Evolutionary conservation across 2,797 vertebrate genomes (phyloP).

Genomic region (Melopsittacus undulatus): DNA sequence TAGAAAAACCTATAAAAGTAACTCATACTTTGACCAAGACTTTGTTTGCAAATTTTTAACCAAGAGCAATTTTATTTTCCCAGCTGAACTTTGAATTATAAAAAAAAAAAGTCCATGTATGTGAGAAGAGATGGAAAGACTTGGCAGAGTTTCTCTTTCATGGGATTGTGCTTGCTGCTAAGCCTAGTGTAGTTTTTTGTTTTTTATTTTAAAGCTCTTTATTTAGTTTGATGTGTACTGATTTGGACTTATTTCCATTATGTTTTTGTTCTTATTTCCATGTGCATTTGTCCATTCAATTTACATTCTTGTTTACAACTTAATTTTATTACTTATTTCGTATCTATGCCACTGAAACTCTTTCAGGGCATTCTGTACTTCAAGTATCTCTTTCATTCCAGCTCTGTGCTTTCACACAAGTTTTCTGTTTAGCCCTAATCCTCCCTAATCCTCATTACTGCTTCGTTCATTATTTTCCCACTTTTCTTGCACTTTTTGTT

Average conservation of each 20-base stretch:
- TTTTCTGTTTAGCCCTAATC: background rate
- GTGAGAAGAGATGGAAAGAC: background rate
- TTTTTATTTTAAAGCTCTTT: background rate
- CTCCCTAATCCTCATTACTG: background rate
- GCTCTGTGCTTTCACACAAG: background rate
- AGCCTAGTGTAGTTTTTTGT: background rate
- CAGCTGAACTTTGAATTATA: background rate
- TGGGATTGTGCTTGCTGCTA: background rate
- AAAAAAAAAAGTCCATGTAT: rapidly evolving
- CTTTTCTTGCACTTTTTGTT: background rate
- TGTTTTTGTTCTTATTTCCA: background rate
- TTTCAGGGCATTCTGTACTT: background rate
- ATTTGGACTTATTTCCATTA: background rate
- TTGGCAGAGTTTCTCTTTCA: background rate
- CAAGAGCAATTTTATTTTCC: constrained; percentile 8
- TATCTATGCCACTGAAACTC: background rate
- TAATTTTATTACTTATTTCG: background rate
- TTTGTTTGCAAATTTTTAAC: constrained; percentile 18
- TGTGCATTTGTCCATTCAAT: background rate
- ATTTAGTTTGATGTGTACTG: background rate
- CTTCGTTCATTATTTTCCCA: background rate
- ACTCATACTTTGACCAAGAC: background rate
- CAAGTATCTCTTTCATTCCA: background rate
- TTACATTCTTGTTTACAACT: background rate
- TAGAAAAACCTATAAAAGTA: constrained; percentile 21